Evolutionary conservation across 64 coral and sea anemone species (phyloP).

Genomic region (Pachyseris speciosa): DNA sequence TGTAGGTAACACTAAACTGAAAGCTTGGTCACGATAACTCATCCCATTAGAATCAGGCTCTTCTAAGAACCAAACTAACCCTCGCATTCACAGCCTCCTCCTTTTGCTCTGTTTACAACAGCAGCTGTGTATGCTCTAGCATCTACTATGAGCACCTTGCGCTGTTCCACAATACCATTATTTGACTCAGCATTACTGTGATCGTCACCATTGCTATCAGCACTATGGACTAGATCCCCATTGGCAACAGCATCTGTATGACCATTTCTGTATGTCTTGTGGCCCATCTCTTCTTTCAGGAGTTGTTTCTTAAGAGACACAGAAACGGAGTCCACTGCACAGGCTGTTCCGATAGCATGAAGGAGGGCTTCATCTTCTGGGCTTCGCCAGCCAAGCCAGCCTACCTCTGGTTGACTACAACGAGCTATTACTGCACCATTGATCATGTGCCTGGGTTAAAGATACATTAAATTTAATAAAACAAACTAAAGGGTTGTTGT

Average conservation of each 20-base stretch:
- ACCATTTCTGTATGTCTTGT: background rate
- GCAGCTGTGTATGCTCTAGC: slow-evolving; percentile 90
- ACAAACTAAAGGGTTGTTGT: too few relatives aligned
- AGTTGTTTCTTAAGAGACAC: background rate
- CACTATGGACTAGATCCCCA: slow-evolving; percentile 17
- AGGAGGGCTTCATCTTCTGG: slow-evolving; percentile 82
- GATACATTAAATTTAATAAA: background rate
- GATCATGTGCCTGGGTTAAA: slow-evolving; percentile 67
- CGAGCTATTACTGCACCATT: slow-evolving; percentile 97
- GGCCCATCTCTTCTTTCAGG: slow-evolving; percentile 1
- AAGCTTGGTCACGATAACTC: too few relatives aligned
- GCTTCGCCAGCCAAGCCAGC: slow-evolving; percentile 90
- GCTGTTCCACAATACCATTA: background rate
- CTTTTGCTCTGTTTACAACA: slow-evolving; percentile 87
- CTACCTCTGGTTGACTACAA: slow-evolving; percentile 95
- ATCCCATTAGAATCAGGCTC: too few relatives aligned
- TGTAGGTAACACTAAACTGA: too few relatives aligned
- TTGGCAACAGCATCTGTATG: slow-evolving; percentile 10
- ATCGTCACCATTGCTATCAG: background rate
- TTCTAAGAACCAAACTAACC: slow-evolving; percentile 36
- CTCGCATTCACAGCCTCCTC: slow-evolving; percentile 94
- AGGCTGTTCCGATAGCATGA: slow-evolving; percentile 79
- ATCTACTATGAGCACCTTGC: slow-evolving; percentile 87
- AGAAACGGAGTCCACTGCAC: slow-evolving; percentile 20
- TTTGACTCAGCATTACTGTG: background rate